A percentile compares a stretch with the other conserved stretches of the same genome.
These are phyloP conservation scores for Polyommatus iphigenia DNA, from an alignment of 2,888 invertebrate genomes.

Conservation along the genomic window DNA sequence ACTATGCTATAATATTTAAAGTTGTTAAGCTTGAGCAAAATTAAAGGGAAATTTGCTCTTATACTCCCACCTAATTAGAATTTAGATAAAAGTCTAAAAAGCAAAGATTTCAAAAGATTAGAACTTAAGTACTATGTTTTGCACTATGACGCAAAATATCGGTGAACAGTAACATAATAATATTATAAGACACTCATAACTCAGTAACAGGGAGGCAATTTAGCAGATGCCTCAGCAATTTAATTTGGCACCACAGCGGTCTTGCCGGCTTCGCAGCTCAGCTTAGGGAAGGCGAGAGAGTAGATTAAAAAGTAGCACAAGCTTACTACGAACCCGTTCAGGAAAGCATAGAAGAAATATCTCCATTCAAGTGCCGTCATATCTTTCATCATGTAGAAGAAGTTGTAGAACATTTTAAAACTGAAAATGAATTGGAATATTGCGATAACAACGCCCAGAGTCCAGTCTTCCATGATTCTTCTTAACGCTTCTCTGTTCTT, in stretches of 20 bases:
- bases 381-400: neutral
- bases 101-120: neutral
- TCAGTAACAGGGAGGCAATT: neutral
- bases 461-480: neutral
- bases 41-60: neutral
- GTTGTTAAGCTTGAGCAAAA: neutral
- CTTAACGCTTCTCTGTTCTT: neutral
- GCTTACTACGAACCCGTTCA: neutral
- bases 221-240: neutral
- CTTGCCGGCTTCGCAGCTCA: neutral
- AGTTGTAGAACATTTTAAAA: neutral
- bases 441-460: neutral
- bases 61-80: too few relatives aligned
- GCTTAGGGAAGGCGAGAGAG: neutral
- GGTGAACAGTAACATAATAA: neutral
- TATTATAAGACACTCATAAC: neutral
- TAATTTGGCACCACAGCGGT: neutral
- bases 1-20: neutral
- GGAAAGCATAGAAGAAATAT: neutral
- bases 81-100: too few relatives aligned
- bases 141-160: neutral
- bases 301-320: neutral
- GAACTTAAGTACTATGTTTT: neutral
- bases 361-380: neutral
- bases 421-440: neutral